These are phyloP conservation scores for Saccostrea echinata DNA, from an alignment of 1,140 invertebrate species.

Conservation along the genomic window DNA sequence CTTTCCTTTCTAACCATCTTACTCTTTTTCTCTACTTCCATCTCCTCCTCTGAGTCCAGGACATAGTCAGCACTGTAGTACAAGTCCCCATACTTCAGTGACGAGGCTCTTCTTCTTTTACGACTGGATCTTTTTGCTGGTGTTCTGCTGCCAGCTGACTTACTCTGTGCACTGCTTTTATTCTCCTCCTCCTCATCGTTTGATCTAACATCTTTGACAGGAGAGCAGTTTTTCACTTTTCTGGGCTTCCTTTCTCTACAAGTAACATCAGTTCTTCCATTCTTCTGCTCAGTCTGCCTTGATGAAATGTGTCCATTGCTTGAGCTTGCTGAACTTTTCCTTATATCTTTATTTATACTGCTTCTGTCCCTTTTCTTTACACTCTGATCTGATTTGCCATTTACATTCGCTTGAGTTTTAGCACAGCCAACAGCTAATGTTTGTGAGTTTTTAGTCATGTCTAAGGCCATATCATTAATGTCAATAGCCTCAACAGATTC, in stretches of 20 bases:
- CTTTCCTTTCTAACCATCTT: conserved; percentile 47
- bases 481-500: not conserved
- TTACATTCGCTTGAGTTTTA: conserved; percentile 13
- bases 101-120: conserved; percentile 48
- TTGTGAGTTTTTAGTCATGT: conserved; percentile 30
- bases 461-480: conserved; percentile 22
- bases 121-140: conserved; percentile 30
- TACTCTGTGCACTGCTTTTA: not conserved
- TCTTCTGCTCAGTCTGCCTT: conserved; percentile 14
- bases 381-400: not conserved
- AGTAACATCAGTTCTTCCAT: not conserved
- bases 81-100: conserved; percentile 53
- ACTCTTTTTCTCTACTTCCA: conserved; percentile 51
- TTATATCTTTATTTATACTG: not conserved
- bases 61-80: conserved; percentile 54
- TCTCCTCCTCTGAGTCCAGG: conserved; percentile 58
- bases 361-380: not conserved
- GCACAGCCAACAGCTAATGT: conserved; percentile 13
- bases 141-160: not conserved
- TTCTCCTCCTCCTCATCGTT: not conserved
- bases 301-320: conserved; percentile 1
- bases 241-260: not conserved
- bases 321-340: not conserved
- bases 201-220: not conserved
- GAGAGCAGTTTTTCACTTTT: conserved; percentile 16